phyloP scores from a whole-genome alignment of 1,140 invertebrate species.

The Zaprionus gabonicus region DNA sequence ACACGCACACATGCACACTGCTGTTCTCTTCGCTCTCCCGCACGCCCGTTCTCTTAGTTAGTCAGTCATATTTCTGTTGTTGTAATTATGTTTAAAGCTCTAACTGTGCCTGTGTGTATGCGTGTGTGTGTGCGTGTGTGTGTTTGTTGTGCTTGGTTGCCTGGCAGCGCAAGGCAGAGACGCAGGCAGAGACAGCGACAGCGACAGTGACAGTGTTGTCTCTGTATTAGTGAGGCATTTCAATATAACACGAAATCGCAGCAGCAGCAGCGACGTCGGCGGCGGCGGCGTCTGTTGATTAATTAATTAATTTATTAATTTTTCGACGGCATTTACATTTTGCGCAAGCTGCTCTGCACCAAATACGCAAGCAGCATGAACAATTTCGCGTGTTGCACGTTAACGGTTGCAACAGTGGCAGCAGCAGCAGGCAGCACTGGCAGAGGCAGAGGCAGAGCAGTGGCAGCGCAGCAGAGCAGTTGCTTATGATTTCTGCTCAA shows the following conservation, averaged over 20 bases:
- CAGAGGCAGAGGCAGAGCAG: no score
- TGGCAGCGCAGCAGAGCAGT: conserved; percentile 15
- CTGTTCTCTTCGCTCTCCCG: not conserved
- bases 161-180: conserved; percentile 39
- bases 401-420: conserved; percentile 24
- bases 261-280: not conserved
- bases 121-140: conserved; percentile 14
- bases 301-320: conserved; percentile 79
- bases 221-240: conserved; percentile 38
- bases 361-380: conserved; percentile 74
- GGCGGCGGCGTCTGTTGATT: conserved; percentile 45
- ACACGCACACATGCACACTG: conserved; percentile 31
- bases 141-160: conserved; percentile 58
- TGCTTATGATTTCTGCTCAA: conserved; percentile 43
- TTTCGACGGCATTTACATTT: conserved; percentile 48
- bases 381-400: conserved; percentile 54
- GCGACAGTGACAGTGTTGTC: conserved; percentile 1
- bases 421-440: no score
- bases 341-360: conserved; percentile 64
- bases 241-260: conserved; percentile 67
- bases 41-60: not conserved
- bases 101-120: conserved; percentile 26
- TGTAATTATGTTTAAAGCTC: conserved; percentile 55
- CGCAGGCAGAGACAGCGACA: no score
- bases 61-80: conserved; percentile 30